Evolutionary conservation across 2,113 vertebrate species (phyloP).

Genomic region (Papio anubis): DNA sequence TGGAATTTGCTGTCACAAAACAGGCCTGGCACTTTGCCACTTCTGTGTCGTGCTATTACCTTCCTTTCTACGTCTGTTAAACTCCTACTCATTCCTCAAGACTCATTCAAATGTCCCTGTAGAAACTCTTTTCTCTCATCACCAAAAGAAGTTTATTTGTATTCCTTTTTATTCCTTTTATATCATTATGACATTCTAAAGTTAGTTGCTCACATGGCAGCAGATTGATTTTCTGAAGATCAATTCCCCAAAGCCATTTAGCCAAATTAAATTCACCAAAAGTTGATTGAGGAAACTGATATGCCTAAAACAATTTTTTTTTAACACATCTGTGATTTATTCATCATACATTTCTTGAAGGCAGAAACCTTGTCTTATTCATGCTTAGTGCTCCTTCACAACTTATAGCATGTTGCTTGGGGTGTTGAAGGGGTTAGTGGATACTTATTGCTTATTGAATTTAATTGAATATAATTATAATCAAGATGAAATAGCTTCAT

Average conservation of each 20-base stretch:
- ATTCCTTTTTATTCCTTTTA: conserved; percentile 44
- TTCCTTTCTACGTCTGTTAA: not conserved
- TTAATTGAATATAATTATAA: conserved; percentile 61
- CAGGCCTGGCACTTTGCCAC: not conserved
- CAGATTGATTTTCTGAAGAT: conserved; percentile 62
- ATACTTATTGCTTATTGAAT: conserved; percentile 57
- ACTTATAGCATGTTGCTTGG: not conserved
- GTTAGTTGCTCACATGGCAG: conserved; percentile 54
- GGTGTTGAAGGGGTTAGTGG: conserved; percentile 16
- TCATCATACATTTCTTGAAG: conserved; percentile 53
- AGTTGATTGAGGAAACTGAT: conserved; percentile 69
- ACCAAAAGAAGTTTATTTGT: not conserved
- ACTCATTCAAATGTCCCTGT: not conserved
- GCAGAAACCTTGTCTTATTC: conserved; percentile 43
- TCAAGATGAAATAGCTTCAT: conserved; percentile 54
- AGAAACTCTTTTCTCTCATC: conserved; percentile 11
- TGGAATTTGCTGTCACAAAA: not conserved
- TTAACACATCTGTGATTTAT: conserved; percentile 61
- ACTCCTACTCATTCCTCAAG: conserved; percentile 53
- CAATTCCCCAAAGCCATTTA: conserved; percentile 66
- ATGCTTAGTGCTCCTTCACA: not conserved
- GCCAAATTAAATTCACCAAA: conserved; percentile 72
- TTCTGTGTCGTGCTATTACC: not conserved
- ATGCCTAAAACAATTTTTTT: conserved; percentile 66
- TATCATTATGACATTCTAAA: conserved; percentile 23